Evolutionary conservation across 2,888 invertebrate genomes (phyloP).

Genomic region (Cerceris rybyensis): DNA sequence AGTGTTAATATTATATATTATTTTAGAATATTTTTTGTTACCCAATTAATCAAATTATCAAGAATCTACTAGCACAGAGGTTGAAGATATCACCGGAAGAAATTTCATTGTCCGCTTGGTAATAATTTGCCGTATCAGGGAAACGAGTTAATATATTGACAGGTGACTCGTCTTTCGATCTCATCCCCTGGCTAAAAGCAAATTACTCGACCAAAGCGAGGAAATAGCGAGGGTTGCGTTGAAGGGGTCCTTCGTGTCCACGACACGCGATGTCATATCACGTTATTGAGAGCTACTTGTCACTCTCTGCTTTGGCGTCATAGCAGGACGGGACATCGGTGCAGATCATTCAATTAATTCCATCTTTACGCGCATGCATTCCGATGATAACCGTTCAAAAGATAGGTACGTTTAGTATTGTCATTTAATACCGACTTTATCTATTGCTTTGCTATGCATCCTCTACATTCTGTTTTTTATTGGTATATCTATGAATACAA

Average conservation of each 20-base stretch:
- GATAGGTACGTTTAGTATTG: conserved; percentile 44
- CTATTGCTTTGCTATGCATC: conserved; percentile 7
- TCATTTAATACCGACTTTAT: conserved; percentile 45
- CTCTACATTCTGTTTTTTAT: background rate
- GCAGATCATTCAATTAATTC: conserved; percentile 72
- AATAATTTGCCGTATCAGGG: conserved; percentile 60
- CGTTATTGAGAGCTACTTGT: conserved; percentile 77
- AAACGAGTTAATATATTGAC: conserved; percentile 70
- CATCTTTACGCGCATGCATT: conserved; percentile 56
- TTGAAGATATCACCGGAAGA: conserved; percentile 30
- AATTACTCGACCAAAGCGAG: conserved; percentile 71
- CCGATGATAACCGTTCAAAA: conserved; percentile 53
- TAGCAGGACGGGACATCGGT: conserved; percentile 57
- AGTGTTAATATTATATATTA: background rate
- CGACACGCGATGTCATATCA: conserved; percentile 75
- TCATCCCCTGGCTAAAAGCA: conserved; percentile 61
- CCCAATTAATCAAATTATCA: background rate
- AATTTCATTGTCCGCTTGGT: conserved; percentile 50
- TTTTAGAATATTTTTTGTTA: background rate
- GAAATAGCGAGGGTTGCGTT: conserved; percentile 68
- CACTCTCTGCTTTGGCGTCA: conserved; percentile 71
- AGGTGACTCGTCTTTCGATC: conserved; percentile 65
- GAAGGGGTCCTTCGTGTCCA: conserved; percentile 76
- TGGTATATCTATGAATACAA: no score
- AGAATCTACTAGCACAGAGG: conserved; percentile 1